Base-by-base conservation (phyloP, 2,888 invertebrate genomes). In the Pseudococcus longispinus region DNA sequence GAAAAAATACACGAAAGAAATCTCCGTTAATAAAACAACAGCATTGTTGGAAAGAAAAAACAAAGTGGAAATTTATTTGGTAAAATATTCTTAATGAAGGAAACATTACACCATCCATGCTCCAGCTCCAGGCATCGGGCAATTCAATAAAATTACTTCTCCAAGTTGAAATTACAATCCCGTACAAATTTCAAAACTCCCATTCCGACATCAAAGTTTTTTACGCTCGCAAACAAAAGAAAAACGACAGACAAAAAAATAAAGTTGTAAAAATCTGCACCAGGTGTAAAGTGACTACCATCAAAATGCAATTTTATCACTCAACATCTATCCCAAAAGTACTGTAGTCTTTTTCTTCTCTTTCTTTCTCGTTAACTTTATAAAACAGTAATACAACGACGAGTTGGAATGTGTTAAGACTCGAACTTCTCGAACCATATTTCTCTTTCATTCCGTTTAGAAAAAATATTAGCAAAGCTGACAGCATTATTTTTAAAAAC, bases 241-340 rank as follows among this genome's bases (percentile, higher is more conserved):
- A 70, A 70, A 70, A 70, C 70, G 26, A 70, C 70, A 20, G 29
- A 42, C 77, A 42, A 80, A 80, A 42, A 42, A 42, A 80, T 80
- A 80, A 80, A 80, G 37, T 42, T 80, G 8, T 80, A 80, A 80
- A 80, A 80, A 80, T 80, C 77, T 80, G 77, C 77, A 80, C n/a
- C 77, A 80, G 77, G 77, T 80, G 77, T 42, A 42, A 80, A 80
- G 42, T 42, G 77, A 42, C 77, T 80, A 20, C 77, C 77, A 80
- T 80, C 42, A 80, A 80, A 80, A 80, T 80, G 77, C 77, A 80
- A 80, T 80, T 80, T 80, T 80, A 80, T 80, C 77, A 80, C 77
- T 80, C 77, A 80, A 80, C 77, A 80, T 80, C 77, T 80, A 42
- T 42, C 77, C 77, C 42, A 42, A 37, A 42, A 80, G 42, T 8